Conservation (phyloP, 2,113 vertebrate genomes). For the Seriola aureovittata region DNA sequence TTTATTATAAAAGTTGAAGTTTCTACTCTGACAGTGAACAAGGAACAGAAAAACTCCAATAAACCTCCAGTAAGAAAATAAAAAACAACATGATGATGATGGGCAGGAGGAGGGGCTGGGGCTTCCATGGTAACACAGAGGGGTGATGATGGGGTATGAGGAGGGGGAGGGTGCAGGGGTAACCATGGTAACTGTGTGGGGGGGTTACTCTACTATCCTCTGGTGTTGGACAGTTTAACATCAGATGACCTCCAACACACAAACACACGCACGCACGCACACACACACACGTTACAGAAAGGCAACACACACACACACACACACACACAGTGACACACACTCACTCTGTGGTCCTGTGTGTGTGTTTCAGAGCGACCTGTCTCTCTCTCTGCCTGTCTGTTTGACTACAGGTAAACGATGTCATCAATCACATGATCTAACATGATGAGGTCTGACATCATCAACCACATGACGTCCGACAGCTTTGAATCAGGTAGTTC, state of each 20-base stretch:
- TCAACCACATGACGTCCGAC: too few species aligned
- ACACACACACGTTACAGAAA: conserved; percentile 9
- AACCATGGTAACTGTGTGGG: conserved; percentile 64
- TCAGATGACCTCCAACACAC: conserved; percentile 52
- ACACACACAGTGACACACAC: conserved; percentile 19
- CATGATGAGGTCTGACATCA: too few species aligned
- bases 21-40: conserved; percentile 74
- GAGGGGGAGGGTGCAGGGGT: conserved; percentile 23
- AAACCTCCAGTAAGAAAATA: conserved; percentile 65
- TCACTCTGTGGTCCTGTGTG: conserved; percentile 28
- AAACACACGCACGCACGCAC: conserved; percentile 26
- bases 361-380: conserved; percentile 53
- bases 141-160: background rate
- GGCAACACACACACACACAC: conserved; percentile 5
- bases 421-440: too few species aligned
- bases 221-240: conserved; percentile 60
- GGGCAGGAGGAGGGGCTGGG: background rate
- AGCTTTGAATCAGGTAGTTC: too few species aligned
- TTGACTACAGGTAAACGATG: too few species aligned
- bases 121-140: conserved; percentile 66
- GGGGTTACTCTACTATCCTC: conserved; percentile 53
- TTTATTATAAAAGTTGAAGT: conserved; percentile 81
- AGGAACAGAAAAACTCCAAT: conserved; percentile 49
- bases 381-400: too few species aligned
- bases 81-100: conserved; percentile 49